Evolutionary conservation across 2,797 vertebrate species (phyloP).

Genomic region (Leptoclinus maculatus): DNA sequence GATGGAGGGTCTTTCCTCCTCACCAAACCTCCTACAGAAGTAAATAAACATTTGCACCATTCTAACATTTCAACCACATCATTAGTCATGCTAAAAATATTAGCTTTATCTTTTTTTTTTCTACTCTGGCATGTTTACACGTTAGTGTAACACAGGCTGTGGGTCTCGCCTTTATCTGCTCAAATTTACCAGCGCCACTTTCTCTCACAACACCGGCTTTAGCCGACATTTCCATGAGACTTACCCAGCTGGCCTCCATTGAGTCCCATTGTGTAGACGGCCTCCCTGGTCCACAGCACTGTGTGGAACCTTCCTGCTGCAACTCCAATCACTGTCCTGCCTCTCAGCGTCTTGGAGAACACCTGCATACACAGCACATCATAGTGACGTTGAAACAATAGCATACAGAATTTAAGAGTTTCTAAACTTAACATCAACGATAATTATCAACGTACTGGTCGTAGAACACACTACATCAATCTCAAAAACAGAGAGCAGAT

Average conservation of each 20-base stretch:
- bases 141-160: neutral
- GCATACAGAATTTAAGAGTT: neutral
- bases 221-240: slow-evolving; percentile 29
- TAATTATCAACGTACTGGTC: neutral
- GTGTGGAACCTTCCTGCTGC: slow-evolving; percentile 97
- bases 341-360: slow-evolving; percentile 93
- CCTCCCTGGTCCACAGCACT: slow-evolving; percentile 95
- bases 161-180: neutral
- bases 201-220: neutral
- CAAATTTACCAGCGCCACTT: neutral
- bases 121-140: neutral
- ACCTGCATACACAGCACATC: slow-evolving; percentile 82
- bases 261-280: slow-evolving; percentile 95
- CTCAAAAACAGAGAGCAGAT: neutral
- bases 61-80: neutral
- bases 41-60: slow-evolving; percentile 1
- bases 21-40: neutral
- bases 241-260: slow-evolving; percentile 98
- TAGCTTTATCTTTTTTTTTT: neutral
- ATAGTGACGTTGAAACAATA: neutral
- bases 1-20: neutral
- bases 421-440: neutral
- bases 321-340: slow-evolving; percentile 91
- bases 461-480: neutral
- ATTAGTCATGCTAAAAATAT: neutral